phyloP scores from a whole-genome alignment of 2,797 vertebrate genomes.

The Acanthurus tractus region DNA sequence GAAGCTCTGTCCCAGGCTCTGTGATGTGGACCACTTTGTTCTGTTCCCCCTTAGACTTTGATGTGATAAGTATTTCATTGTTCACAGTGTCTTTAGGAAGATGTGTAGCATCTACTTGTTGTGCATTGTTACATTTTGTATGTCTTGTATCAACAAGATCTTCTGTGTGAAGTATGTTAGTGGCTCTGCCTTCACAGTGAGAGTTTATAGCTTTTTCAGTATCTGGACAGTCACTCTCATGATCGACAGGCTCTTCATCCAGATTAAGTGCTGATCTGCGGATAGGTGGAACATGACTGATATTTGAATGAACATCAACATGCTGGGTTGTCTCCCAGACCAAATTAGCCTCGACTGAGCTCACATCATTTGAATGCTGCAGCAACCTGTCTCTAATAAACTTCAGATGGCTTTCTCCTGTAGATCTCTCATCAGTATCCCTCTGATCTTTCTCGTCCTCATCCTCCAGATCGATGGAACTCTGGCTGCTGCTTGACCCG shows the following conservation, averaged over 20 bases:
- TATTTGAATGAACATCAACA: conserved; percentile 39
- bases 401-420: conserved; percentile 15
- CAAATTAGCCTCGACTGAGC: conserved; percentile 17
- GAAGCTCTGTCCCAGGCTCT: conserved; percentile 30
- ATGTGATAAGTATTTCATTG: conserved; percentile 33
- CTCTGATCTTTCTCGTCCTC: conserved; percentile 59
- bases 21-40: not conserved
- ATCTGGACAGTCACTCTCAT: conserved; percentile 1
- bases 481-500: conserved; percentile 77
- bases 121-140: conserved; percentile 18
- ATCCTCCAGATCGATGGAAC: conserved; percentile 75
- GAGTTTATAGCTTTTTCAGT: conserved; percentile 8
- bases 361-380: conserved; percentile 14
- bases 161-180: conserved; percentile 6
- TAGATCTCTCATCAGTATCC: not conserved
- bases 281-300: conserved; percentile 13
- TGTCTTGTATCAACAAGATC: not conserved
- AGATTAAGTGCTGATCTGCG: conserved; percentile 19
- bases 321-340: not conserved
- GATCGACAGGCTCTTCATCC: conserved; percentile 12
- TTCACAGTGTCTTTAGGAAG: conserved; percentile 16
- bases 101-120: conserved; percentile 7
- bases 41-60: conserved; percentile 26
- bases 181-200: conserved; percentile 25
- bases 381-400: conserved; percentile 10